Conservation (phyloP, 2,888 invertebrate genomes). For the Loripinus fragilis region DNA sequence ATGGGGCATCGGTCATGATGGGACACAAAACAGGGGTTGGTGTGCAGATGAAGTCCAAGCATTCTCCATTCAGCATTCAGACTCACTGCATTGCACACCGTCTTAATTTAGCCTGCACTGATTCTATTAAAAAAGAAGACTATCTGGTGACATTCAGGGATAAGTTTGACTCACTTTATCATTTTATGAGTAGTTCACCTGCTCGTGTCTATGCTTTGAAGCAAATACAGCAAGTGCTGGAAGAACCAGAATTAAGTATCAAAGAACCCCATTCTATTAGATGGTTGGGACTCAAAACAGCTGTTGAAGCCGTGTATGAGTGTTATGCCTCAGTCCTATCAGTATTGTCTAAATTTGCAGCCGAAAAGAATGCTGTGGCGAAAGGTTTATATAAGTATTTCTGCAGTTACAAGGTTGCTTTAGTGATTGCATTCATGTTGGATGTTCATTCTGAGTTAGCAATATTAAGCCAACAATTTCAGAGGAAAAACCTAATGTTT, state of each 20-base stretch:
- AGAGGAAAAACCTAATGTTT: constrained; percentile 42
- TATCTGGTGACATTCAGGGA: constrained; percentile 46
- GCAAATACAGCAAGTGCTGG: constrained; percentile 33
- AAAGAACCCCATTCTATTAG: constrained; percentile 53
- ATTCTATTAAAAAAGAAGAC: constrained; percentile 50
- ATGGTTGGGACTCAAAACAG: constrained; percentile 48
- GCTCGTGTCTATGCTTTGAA: constrained; percentile 27
- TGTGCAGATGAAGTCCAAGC: constrained; percentile 35
- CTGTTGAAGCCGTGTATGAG: constrained; percentile 54
- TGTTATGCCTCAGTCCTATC: constrained; percentile 39
- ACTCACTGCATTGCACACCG: constrained; percentile 51
- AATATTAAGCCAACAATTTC: constrained; percentile 35
- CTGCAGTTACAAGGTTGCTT: constrained; percentile 36
- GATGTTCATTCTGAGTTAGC: constrained; percentile 51
- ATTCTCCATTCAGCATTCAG: constrained; percentile 42
- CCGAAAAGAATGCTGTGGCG: constrained; percentile 34
- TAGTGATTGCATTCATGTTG: constrained; percentile 46
- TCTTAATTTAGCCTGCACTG: constrained; percentile 47
- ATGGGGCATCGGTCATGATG: constrained; percentile 52
- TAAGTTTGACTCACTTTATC: constrained; percentile 49
- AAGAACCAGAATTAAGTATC: constrained; percentile 47
- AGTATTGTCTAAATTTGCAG: constrained; percentile 37
- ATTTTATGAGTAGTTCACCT: constrained; percentile 46
- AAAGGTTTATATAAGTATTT: constrained; percentile 50
- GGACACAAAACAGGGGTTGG: constrained; percentile 47